phyloP scores from a whole-genome alignment of 1,140 invertebrate species.

The Megalopta genalis region DNA sequence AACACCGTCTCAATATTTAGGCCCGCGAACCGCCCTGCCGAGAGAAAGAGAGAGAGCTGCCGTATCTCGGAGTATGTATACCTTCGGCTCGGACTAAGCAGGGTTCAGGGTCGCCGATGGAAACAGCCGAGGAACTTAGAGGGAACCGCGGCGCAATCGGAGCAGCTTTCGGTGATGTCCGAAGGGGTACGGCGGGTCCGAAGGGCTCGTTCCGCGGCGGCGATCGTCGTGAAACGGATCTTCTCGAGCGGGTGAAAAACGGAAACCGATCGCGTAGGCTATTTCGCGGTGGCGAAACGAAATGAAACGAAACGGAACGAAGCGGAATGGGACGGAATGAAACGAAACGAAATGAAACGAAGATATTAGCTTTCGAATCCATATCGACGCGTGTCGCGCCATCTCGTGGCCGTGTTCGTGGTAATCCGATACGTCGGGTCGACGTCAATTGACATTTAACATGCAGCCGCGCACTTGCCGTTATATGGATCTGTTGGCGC shows the following conservation, averaged over 20 bases:
- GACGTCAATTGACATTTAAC: slow-evolving; percentile 77
- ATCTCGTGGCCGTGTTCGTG: slow-evolving; percentile 59
- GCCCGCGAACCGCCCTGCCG: slow-evolving; percentile 67
- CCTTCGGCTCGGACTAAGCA: background rate
- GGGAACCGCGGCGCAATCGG: background rate
- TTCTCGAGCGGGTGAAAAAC: background rate
- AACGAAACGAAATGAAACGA: background rate
- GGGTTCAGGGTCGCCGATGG: slow-evolving; percentile 46
- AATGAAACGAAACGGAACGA: too few relatives aligned
- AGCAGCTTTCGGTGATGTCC: too few relatives aligned
- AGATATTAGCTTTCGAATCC: slow-evolving; percentile 33
- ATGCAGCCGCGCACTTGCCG: slow-evolving; percentile 73
- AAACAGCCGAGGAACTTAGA: too few relatives aligned
- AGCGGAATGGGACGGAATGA: too few relatives aligned
- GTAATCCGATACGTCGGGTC: slow-evolving; percentile 66
- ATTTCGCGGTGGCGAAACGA: background rate
- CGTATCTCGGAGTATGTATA: slow-evolving; percentile 37
- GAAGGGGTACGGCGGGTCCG: too few relatives aligned
- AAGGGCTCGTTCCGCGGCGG: too few relatives aligned
- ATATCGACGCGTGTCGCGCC: slow-evolving; percentile 40
- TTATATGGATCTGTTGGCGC: slow-evolving; percentile 74
- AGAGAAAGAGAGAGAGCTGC: slow-evolving; percentile 52
- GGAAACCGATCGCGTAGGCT: background rate
- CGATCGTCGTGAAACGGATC: too few relatives aligned
- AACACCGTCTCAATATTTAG: slow-evolving; percentile 81